Percentiles rank a stretch among this genome's conserved stretches.
These are phyloP conservation scores for Buathra laborator DNA, from an alignment of 2,888 invertebrate species.

Conservation along the genomic window DNA sequence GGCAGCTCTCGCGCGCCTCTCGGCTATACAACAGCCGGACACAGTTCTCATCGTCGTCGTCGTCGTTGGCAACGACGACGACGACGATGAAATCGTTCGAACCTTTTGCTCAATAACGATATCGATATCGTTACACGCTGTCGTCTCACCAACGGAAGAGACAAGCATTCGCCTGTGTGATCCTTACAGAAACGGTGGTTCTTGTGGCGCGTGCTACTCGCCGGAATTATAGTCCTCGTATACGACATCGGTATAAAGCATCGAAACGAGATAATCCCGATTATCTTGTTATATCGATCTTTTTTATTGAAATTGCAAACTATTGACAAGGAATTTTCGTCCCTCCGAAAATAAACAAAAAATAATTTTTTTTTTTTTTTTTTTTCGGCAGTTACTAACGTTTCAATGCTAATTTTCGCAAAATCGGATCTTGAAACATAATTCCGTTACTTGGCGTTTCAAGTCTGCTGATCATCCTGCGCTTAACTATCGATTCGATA, in stretches of 20 bases:
- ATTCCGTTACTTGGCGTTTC: no score
- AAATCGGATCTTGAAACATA: no score
- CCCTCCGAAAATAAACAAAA: not conserved
- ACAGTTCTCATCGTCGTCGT: slow-evolving; percentile 41
- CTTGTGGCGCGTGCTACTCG: not conserved
- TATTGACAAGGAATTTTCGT: not conserved
- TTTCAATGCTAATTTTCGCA: no score
- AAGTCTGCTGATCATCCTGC: no score
- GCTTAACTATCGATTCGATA: no score
- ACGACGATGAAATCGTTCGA: slow-evolving; percentile 64
- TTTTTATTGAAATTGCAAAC: not conserved
- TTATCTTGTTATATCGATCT: not conserved
- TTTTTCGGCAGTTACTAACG: not conserved
- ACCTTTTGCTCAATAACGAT: slow-evolving; percentile 69
- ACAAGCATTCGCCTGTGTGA: not conserved
- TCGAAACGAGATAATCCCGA: slow-evolving; percentile 16
- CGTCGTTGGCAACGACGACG: slow-evolving; percentile 51
- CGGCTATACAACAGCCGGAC: slow-evolving; percentile 57
- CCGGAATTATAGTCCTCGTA: slow-evolving; percentile 3
- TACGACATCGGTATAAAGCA: slow-evolving; percentile 14
- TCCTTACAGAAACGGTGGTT: not conserved
- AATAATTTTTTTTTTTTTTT: not conserved
- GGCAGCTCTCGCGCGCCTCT: slow-evolving; percentile 36
- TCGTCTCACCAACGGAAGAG: slow-evolving; percentile 43
- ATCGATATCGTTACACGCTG: slow-evolving; percentile 68